These are phyloP conservation scores for Nerophis ophidion DNA, from an alignment of 2,113 vertebrate species.

Conservation along the genomic window DNA sequence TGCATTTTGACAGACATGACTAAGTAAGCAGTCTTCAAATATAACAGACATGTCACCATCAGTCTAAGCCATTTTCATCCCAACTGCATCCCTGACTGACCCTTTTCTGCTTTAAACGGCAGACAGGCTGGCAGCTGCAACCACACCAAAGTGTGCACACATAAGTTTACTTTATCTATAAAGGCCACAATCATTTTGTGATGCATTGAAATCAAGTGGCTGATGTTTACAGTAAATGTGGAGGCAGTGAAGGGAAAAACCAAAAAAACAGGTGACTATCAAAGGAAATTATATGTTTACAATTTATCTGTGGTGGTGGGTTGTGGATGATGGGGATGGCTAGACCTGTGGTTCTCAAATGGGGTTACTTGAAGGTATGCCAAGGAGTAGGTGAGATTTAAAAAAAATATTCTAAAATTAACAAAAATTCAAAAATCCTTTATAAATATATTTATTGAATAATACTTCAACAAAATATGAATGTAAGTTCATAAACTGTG, in stretches of 20 bases:
- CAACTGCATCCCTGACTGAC: not conserved
- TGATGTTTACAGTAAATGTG: slow-evolving; percentile 3
- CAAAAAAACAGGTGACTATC: not conserved
- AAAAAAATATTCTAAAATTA: no score
- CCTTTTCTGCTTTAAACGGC: slow-evolving; percentile 24
- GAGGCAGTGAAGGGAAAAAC: not conserved
- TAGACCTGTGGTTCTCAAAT: no score
- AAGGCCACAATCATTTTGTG: slow-evolving; percentile 30
- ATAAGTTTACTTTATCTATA: slow-evolving; percentile 20
- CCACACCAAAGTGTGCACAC: slow-evolving; percentile 32
- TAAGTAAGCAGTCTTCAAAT: slow-evolving; percentile 22
- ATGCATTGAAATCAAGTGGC: not conserved
- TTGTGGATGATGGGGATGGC: no score
- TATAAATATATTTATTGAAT: no score
- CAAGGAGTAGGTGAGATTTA: no score
- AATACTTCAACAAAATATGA: no score
- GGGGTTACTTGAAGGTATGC: no score
- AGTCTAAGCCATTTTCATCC: not conserved
- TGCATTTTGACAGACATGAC: slow-evolving; percentile 51
- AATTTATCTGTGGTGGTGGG: no score
- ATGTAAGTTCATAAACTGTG: no score
- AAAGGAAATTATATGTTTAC: not conserved
- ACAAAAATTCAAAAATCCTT: no score
- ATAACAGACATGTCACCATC: slow-evolving; percentile 5
- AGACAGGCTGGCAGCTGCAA: slow-evolving; percentile 29